Conservation (phyloP, 1,140 invertebrate species). For the Teleogryllus occipitalis region DNA sequence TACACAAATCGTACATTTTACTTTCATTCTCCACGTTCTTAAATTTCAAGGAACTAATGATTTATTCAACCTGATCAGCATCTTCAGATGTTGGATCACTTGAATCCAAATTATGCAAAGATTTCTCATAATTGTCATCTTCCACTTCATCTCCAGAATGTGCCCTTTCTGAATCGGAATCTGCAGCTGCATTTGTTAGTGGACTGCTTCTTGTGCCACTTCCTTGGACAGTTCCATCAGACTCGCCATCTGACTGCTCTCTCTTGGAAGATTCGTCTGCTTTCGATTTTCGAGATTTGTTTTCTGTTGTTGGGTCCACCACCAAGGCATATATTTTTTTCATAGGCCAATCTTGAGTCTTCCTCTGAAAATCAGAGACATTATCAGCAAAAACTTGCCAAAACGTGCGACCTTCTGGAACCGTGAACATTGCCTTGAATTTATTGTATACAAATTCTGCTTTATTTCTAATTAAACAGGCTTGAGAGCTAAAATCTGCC, state of each 20-base stretch:
- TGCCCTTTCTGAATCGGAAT: background rate
- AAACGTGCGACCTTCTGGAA: slow-evolving; percentile 43
- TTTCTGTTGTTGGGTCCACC: slow-evolving; percentile 33
- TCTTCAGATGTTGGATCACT: background rate
- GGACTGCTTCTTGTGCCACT: background rate
- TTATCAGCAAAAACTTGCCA: slow-evolving; percentile 49
- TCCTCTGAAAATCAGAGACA: slow-evolving; percentile 44
- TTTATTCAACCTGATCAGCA: background rate
- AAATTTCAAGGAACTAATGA: too few relatives aligned
- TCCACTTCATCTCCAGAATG: background rate
- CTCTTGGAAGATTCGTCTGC: background rate
- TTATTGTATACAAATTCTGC: slow-evolving; percentile 54
- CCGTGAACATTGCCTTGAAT: slow-evolving; percentile 46
- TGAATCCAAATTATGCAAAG: background rate
- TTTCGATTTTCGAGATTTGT: too few relatives aligned
- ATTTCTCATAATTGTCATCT: background rate
- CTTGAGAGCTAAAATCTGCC: slow-evolving; percentile 51
- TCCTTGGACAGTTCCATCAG: background rate
- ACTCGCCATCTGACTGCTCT: background rate
- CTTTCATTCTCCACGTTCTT: too few relatives aligned
- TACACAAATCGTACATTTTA: too few relatives aligned
- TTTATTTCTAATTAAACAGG: slow-evolving; percentile 53
- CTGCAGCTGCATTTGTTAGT: background rate
- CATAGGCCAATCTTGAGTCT: slow-evolving; percentile 47
- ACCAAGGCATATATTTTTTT: slow-evolving; percentile 44